Evolutionary conservation across 2,888 invertebrate genomes (phyloP), one percentile per base, ranked within the genome.

Genomic region (Myopa testacea): DNA sequence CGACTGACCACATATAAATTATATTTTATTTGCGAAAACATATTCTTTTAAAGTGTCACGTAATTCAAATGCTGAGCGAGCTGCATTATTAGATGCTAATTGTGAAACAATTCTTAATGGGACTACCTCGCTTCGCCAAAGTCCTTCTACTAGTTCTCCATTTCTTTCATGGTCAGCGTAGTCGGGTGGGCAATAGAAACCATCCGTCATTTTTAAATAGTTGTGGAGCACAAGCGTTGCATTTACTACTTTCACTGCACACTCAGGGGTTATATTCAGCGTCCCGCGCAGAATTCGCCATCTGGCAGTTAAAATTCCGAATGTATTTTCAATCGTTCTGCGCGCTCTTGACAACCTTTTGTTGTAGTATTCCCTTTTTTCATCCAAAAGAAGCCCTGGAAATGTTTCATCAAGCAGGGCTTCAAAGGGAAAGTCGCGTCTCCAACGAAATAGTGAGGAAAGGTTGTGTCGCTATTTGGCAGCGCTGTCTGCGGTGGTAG

Each of bases 381-480:
- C 26, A 26, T 26, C 26, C 26, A 26, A 26, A 26, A 26, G 26
- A 26, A 26, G 26, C 26, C 26, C 26, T 26, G 26, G 26, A 77
- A 73, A 37, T 67, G 55, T 73, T 73, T 77, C 68, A 76, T 60
- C 45, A 72, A 45, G 52, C 62, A 60, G 6, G 67, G 6, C 67
- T 79, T 79, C 4, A 76, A 62, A 19, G 63, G 76, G 26, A 78
- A 79, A 14, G 70, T 69, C 3, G 76, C 72, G 68, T 80, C 76
- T 6, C 70, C 77, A 71, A 78, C 75, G 37, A 80, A 71, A 71
- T 75, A 78, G n/a, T 75, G 52, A 5, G 73, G 77, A 38, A 77
- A 78, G 10, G 52, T 63, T 0, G 69, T 68, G 12, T 77, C 52
- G 1, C 62, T 62, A 4, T 80, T 75, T 60, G 74, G 26, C 26